These are phyloP conservation scores for Drymonia ruficornis DNA, from an alignment of 2,888 invertebrate species.

Conservation along the genomic window DNA sequence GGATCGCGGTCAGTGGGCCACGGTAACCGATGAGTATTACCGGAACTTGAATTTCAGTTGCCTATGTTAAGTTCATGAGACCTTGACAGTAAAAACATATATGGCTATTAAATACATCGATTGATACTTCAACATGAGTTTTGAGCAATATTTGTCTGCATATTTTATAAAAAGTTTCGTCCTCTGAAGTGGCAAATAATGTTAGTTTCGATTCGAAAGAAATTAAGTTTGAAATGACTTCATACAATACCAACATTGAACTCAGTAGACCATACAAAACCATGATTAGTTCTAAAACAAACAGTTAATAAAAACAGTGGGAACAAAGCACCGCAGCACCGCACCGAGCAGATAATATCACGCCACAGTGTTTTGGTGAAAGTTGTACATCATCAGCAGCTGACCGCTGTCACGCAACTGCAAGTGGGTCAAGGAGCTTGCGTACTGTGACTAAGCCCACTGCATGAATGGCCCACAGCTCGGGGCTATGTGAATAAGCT, in stretches of 20 bases:
- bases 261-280: background rate
- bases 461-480: slow-evolving; percentile 56
- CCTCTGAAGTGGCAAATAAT: no score
- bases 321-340: slow-evolving; percentile 19
- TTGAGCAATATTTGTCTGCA: background rate
- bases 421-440: slow-evolving; percentile 78
- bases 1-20: slow-evolving; percentile 79
- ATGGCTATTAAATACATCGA: slow-evolving; percentile 18
- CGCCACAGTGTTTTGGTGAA: slow-evolving; percentile 72
- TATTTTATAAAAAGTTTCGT: no score
- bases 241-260: background rate
- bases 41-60: slow-evolving; percentile 65
- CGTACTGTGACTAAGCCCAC: slow-evolving; percentile 61
- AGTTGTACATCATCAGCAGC: slow-evolving; percentile 73
- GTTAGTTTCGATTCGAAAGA: no score
- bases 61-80: slow-evolving; percentile 49
- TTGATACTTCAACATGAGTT: background rate
- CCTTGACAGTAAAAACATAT: slow-evolving; percentile 53
- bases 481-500: slow-evolving; percentile 46
- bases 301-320: slow-evolving; percentile 10
- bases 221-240: no score
- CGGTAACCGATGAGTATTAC: slow-evolving; percentile 68
- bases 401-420: slow-evolving; percentile 66
- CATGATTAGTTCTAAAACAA: slow-evolving; percentile 21
- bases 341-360: slow-evolving; percentile 39